Percentiles rank a stretch among this genome's conserved stretches.
phyloP scores from a whole-genome alignment of 2,113 vertebrate species.

The Oceanites oceanicus region DNA sequence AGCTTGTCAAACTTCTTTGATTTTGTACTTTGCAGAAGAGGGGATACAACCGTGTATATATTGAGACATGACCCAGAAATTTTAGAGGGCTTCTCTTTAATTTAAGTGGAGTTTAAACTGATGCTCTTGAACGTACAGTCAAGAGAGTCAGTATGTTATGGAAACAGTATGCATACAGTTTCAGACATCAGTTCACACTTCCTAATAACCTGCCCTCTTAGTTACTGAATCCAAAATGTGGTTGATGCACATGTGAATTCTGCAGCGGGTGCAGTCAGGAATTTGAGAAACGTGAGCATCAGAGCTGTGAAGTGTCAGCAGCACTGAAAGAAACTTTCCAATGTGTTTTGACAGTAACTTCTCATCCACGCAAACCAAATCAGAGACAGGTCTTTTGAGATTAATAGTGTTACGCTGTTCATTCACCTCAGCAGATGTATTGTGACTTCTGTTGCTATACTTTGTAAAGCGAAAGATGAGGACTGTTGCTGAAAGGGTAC shows the following conservation, averaged over 20 bases:
- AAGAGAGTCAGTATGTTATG: background rate
- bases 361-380: background rate
- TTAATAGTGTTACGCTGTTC: background rate
- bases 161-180: background rate
- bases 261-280: background rate
- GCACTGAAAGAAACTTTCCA: background rate
- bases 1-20: background rate
- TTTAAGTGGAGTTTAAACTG: background rate
- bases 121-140: background rate
- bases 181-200: background rate
- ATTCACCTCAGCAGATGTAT: background rate
- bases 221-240: background rate
- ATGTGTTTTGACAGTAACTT: background rate
- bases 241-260: background rate
- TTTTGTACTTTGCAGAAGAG: background rate
- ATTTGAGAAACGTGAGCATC: background rate
- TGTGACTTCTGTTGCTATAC: background rate
- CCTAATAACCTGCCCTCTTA: background rate
- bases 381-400: background rate
- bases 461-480: background rate
- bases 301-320: background rate
- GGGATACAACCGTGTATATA: background rate
- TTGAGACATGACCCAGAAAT: background rate
- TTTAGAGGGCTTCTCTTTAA: background rate
- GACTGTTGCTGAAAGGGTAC: background rate